Evolutionary conservation across 23 tunicate genomes (phyloP), one percentile per base, ranked within the genome.

Genomic region (Oikopleura dioica): DNA sequence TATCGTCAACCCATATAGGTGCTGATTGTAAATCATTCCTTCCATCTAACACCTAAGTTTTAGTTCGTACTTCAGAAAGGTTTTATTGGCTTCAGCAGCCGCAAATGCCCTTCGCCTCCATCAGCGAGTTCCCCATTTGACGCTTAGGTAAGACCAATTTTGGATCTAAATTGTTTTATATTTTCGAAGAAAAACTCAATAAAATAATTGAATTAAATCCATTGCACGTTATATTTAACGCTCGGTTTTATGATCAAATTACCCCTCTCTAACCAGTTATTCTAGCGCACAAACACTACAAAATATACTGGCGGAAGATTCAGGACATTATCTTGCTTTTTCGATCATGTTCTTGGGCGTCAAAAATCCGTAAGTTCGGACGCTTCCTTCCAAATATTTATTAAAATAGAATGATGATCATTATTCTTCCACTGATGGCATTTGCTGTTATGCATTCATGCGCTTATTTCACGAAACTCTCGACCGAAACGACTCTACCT

Each of bases 281-380:
- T 63, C 26, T 5, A 21, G 5, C 33, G 72, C 72, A 12, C 72
- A 63, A 63, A 63, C 72, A 16, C 33, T 63, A 21, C 72, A 63
- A 63, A 63, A 63, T 63, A 63, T 63, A 2, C 32, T 63, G 30
- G 72, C 72, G 33, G 72, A 63, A 28, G 72, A 63, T 31, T 63
- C 72, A 12, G 72, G 72, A 23, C 72, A 63, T 63, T 63, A 63
- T 31, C 72, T 63, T 28, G 72, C 72, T 2, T 63, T 16, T 63
- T 63, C 72, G 30, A 23, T 63, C 33, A 63, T 63, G 72, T 63
- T 63, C 26, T 2, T 63, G 33, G 26, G 72, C 33, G 72, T 4
- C 29, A 23, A 31, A 63, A 21, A 21, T 44, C 55, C 55, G 16
- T 44, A 44, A 44, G 16, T 44, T 44, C 21, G 55, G 9, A 44